A percentile compares a stretch with the other conserved stretches of the same genome.
Conservation (phyloP, 1,140 invertebrate genomes). For the Nephila pilipes region DNA sequence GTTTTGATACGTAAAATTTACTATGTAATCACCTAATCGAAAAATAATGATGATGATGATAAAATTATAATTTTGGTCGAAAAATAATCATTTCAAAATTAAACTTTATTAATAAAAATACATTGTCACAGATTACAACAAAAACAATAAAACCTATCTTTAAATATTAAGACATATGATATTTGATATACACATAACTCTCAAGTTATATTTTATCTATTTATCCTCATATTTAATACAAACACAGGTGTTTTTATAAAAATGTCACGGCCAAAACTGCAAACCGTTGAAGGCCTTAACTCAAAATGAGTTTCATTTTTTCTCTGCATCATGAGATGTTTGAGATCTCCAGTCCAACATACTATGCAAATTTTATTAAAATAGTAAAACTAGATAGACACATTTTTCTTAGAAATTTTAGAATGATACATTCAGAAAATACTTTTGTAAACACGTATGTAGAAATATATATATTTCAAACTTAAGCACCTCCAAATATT, state of each 20-base stretch:
- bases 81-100: too few relatives aligned
- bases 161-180: background rate
- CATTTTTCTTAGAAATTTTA: slow-evolving; percentile 28
- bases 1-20: too few relatives aligned
- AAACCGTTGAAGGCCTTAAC: slow-evolving; percentile 46
- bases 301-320: slow-evolving; percentile 20
- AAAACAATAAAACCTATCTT: background rate
- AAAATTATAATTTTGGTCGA: too few relatives aligned
- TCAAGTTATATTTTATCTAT: background rate
- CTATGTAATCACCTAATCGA: too few relatives aligned
- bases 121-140: background rate
- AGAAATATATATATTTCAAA: slow-evolving; percentile 27
- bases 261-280: background rate
- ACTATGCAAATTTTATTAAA: slow-evolving; percentile 36
- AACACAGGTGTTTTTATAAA: background rate
- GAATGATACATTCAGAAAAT: slow-evolving; percentile 15
- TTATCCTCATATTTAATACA: background rate
- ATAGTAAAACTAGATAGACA: slow-evolving; percentile 29
- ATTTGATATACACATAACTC: background rate
- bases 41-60: too few relatives aligned
- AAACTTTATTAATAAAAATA: too few relatives aligned
- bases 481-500: background rate
- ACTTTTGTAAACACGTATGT: slow-evolving; percentile 32
- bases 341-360: slow-evolving; percentile 35
- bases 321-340: slow-evolving; percentile 25